These are phyloP conservation scores for Cotesia typhae DNA, from an alignment of 1,140 invertebrate genomes.

Conservation along the genomic window DNA sequence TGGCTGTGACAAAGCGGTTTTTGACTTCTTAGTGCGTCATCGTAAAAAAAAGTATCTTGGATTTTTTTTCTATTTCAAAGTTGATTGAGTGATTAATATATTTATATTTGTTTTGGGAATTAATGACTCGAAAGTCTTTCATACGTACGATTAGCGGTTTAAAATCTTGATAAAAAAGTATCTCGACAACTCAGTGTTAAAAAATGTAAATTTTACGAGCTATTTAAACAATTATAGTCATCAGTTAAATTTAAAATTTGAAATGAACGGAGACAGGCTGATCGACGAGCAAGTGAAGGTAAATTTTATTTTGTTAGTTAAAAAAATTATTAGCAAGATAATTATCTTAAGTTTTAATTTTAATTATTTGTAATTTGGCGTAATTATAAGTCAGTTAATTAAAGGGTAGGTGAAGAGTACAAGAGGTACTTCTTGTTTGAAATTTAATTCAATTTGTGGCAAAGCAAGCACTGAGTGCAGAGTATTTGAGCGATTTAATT, in stretches of 20 bases:
- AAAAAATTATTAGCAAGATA: neutral
- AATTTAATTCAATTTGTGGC: neutral
- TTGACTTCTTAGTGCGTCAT: too few species aligned
- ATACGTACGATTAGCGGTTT: too few species aligned
- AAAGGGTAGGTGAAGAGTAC: neutral
- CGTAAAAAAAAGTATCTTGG: too few species aligned
- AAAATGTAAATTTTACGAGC: too few species aligned
- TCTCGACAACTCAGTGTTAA: too few species aligned
- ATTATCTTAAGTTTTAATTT: neutral
- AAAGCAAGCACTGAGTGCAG: neutral
- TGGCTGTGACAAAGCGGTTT: too few species aligned
- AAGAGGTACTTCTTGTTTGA: neutral
- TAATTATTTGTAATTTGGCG: neutral
- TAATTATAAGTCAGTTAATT: too few species aligned
- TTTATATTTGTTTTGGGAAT: too few species aligned
- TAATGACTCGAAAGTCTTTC: too few species aligned
- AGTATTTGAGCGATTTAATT: neutral
- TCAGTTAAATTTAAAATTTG: neutral
- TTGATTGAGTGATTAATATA: too few species aligned
- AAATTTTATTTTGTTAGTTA: neutral
- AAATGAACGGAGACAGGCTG: conserved; percentile 27
- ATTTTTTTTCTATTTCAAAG: too few species aligned
- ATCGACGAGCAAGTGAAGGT: neutral
- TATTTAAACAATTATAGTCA: neutral
- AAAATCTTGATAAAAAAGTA: too few species aligned